A percentile compares a stretch with the other conserved stretches of the same genome.
Conservation (phyloP, 2,113 vertebrate species). For the Zapus hudsonius region DNA sequence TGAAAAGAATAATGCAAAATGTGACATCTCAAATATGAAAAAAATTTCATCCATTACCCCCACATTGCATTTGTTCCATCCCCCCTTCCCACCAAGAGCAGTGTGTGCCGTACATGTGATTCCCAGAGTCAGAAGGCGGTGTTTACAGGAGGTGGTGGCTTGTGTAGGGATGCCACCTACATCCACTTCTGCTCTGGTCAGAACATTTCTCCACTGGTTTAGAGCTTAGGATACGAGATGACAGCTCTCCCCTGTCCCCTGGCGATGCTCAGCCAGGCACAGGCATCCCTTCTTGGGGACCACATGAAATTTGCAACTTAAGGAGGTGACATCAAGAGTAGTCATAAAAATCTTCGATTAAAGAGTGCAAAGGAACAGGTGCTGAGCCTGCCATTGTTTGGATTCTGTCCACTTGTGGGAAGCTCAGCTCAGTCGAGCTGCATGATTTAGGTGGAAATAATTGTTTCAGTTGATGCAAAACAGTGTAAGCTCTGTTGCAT, state of each 20-base stretch:
- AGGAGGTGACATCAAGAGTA: neutral
- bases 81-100: constrained; percentile 45
- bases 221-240: constrained; percentile 25
- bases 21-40: constrained; percentile 76
- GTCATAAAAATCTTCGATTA: neutral
- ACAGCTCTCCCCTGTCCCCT: neutral
- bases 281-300: accelerated
- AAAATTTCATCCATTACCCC: constrained; percentile 70
- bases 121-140: neutral
- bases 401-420: neutral
- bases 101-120: neutral
- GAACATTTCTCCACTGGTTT: constrained; percentile 59
- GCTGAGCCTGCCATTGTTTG: neutral
- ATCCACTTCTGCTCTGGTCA: constrained; percentile 72
- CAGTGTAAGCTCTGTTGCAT: neutral
- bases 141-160: constrained; percentile 6
- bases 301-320: neutral
- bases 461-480: neutral
- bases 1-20: constrained; percentile 48
- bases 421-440: neutral
- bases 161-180: neutral
- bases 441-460: neutral
- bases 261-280: neutral
- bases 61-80: constrained; percentile 6
- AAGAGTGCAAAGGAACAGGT: neutral